These are phyloP conservation scores for Corythaixoides concolor DNA, from an alignment of 2,113 vertebrate genomes.

Conservation along the genomic window DNA sequence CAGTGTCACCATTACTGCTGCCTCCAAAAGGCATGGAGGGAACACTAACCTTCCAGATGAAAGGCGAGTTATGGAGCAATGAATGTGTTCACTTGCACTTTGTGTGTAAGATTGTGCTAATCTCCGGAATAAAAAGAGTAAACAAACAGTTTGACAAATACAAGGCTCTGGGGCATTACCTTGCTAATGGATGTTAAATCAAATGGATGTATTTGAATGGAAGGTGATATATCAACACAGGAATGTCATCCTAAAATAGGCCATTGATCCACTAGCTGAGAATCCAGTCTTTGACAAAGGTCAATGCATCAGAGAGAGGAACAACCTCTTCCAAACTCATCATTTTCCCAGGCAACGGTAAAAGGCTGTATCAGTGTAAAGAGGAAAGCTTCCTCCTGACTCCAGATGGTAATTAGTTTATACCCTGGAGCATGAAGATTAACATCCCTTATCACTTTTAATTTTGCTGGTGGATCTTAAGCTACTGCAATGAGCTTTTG, in stretches of 20 bases:
- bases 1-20: not conserved
- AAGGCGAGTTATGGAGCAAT: not conserved
- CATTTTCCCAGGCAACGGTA: constrained; percentile 52
- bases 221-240: constrained; percentile 36
- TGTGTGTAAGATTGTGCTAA: not conserved
- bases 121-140: constrained; percentile 32
- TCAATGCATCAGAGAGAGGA: constrained; percentile 30
- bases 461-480: constrained; percentile 65
- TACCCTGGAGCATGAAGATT: constrained; percentile 69
- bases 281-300: constrained; percentile 40
- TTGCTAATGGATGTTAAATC: constrained; percentile 40
- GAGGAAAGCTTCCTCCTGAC: constrained; percentile 32
- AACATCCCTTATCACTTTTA: constrained; percentile 70
- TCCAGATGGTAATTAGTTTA: constrained; percentile 73
- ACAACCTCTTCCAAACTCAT: constrained; percentile 18
- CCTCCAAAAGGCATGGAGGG: not conserved
- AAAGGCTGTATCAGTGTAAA: not conserved
- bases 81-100: not conserved
- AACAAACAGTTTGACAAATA: constrained; percentile 31
- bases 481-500: constrained; percentile 29
- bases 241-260: constrained; percentile 40
- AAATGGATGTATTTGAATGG: constrained; percentile 38
- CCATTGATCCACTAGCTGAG: constrained; percentile 42
- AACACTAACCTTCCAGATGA: not conserved
- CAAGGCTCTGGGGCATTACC: constrained; percentile 16